Evolutionary conservation across 2,113 vertebrate genomes (phyloP), one percentile per base, ranked within the genome.

Genomic region (Chascanopsetta lugubris): DNA sequence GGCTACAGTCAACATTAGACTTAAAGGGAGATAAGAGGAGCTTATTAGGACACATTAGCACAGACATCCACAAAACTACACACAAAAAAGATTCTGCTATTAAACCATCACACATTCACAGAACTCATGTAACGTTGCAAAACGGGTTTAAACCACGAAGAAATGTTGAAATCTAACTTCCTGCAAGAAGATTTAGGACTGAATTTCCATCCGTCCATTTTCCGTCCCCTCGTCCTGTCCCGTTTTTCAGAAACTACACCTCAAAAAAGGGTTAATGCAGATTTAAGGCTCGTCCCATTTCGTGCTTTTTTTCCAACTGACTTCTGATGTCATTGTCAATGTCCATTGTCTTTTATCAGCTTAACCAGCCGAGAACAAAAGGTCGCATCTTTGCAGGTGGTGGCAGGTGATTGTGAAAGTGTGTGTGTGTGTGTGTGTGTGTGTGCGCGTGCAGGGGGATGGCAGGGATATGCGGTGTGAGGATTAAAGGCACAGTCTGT

Each of bases 401-500:
- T 21, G 26, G 42, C 61, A 67, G 43, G 27, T 40, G 38, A 55
- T 12, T 22, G 20, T 46, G 21, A 11, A 42, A 27, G 51, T 69
- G 53, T 42, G 47, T 36, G 36, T 17, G 6, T 29, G 24, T 43
- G 27, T 40, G 34, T 30, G 21, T 22, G 59, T 24, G 38, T 17
- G 4, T 24, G 22, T 34, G 40, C 30, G 32, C n/a, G n/a, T n/a
- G n/a, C n/a, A n/a, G n/a, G n/a, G n/a, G n/a, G n/a, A n/a, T n/a
- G n/a, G n/a, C n/a, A n/a, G n/a, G n/a, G n/a, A n/a, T n/a, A n/a
- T n/a, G 36, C 25, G 32, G 15, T 21, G 68, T 32, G 22, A 58
- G 74, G 75, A 85, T 85, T 77, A 85, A 71, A 85, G 75, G 53
- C 54, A 69, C 59, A 43, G 48, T 57, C 65, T 55, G 46, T 38